Evolutionary conservation across 1,140 invertebrate species (phyloP), one percentile per base, ranked within the genome.

Genomic region (Orchesella cincta): DNA sequence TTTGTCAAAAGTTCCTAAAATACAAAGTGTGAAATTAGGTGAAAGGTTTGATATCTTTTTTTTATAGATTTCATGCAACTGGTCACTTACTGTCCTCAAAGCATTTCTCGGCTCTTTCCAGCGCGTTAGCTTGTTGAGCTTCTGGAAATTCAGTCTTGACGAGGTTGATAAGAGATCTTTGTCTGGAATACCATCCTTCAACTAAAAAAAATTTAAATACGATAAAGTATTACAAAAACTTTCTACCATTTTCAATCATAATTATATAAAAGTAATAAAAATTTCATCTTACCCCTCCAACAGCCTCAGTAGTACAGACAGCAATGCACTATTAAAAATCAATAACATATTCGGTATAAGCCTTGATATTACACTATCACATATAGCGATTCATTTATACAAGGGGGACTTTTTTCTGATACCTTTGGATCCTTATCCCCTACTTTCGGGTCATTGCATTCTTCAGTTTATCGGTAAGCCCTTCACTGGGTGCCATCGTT

Each of bases 121-220:
- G 26, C 2, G 71, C 71, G 28, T n/a, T 28, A 46, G 34, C 28
- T 26, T 51, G 34, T 18, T 36, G 33, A 3, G 71, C 36, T 39
- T 73, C 71, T 2, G 71, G 71, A 39, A 73, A 36, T 46, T 73
- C 71, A 16, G 34, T 73, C 26, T 73, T 51, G 34, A 73, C 39
- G 5, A 73, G 14, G 26, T 46, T 36, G 8, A 46, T 51, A 73
- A 73, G 3, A 51, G 35, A 29, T 36, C 71, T 39, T 73, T 73
- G 39, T 73, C 71, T 20, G 71, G 71, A 23, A 73, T 26, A n/a
- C 71, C 71, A 51, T 73, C 71, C 36, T 73, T 73, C 39, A 73
- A 2, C 71, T 73, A 46, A 1, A 73, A 46, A 12, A 31, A 71
- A 16, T 64, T 64, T 64, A 64, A 64, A 64, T 8, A 64, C 39